Base-by-base conservation (phyloP, 2,113 vertebrate genomes). In the Taurulus bubalis region DNA sequence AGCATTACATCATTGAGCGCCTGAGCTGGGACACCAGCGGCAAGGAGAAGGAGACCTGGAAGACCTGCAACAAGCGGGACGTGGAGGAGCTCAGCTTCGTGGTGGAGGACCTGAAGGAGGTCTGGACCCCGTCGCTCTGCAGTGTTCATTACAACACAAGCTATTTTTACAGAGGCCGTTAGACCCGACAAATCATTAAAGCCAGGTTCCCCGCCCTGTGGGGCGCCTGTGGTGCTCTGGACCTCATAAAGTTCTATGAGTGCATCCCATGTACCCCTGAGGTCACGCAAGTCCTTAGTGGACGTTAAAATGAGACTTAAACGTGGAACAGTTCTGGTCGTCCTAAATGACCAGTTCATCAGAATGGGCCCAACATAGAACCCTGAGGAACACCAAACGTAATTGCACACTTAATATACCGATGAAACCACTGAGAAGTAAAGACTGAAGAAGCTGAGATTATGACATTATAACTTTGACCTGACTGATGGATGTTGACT, bases 1-100 rank as follows among this genome's bases (percentile, higher is more conserved):
- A 96, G 38, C 98, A 99, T 90, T 99, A 99, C 84, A 95, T 97
- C 78, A 96, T 99, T 24, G 98, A 99, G 75, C 96, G 97, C 69
- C 91, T 99, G 84, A 96, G 94, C 49, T 99, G 97, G 97, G 98
- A 99, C 93, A 96, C 97, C 56, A 97, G 95, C 12, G 97, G 96
- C 63, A 96, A 95, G 91, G 96, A 97, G 86, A 99, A 99, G 93
- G 98, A 99, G 93, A 95, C 98, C 6, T 99, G 98, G 98, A 97
- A 96, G 85, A 97, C 99, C 72, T 99, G 97, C 91, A 99, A 99
- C 90, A 93, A 92, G 85, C 90, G 93, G 40, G 89, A 94, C 0
- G 93, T 94, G 67, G 93, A 94, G 78, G 93, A 94, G 56, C 90
- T 93, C 30, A 85, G 2, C 86, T 94, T 94, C 0, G 79, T 92